phyloP scores from a whole-genome alignment of 92 coral and sea anemone species.

The Porites evermanni region DNA sequence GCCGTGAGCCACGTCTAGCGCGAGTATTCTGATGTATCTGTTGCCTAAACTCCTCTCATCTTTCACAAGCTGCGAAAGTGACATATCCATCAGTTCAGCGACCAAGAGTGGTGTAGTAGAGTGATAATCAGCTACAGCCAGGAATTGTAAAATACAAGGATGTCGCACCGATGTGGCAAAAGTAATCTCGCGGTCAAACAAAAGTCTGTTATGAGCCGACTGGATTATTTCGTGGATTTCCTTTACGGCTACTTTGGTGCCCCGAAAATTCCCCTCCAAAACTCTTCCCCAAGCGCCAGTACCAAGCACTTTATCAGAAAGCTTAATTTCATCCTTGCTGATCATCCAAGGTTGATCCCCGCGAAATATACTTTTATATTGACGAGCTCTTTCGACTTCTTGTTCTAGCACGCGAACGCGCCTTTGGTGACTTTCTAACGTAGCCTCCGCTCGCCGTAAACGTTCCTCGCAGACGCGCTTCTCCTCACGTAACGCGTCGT shows the following conservation, averaged over 20 bases:
- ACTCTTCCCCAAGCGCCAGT: conserved; percentile 95
- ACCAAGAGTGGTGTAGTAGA: conserved; percentile 70
- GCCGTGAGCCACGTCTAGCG: conserved; percentile 83
- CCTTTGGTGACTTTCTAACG: conserved; percentile 60
- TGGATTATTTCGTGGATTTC: conserved; percentile 85
- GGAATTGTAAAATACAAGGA: conserved; percentile 83
- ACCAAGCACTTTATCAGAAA: conserved; percentile 80
- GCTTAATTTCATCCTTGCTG: conserved; percentile 62
- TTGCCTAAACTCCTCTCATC: conserved; percentile 58
- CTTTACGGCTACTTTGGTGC: conserved; percentile 84
- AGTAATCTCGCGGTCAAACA: conserved; percentile 85
- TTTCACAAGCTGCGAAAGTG: conserved; percentile 67
- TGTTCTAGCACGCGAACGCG: conserved; percentile 72
- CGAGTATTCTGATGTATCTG: conserved; percentile 73
- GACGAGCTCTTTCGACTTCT: conserved; percentile 64
- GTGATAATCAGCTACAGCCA: conserved; percentile 81
- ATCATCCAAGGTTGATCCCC: conserved; percentile 89
- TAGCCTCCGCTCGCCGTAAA: conserved; percentile 59
- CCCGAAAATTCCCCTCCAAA: conserved; percentile 83
- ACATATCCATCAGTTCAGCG: conserved; percentile 88
- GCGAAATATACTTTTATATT: conserved; percentile 65
- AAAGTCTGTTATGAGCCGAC: conserved; percentile 75
- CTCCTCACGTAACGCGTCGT: conserved; percentile 63
- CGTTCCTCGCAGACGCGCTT: conserved; percentile 71
- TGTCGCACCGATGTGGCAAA: conserved; percentile 83